phyloP scores from a whole-genome alignment of 1,140 invertebrate species.

The Drosophila melanica region DNA sequence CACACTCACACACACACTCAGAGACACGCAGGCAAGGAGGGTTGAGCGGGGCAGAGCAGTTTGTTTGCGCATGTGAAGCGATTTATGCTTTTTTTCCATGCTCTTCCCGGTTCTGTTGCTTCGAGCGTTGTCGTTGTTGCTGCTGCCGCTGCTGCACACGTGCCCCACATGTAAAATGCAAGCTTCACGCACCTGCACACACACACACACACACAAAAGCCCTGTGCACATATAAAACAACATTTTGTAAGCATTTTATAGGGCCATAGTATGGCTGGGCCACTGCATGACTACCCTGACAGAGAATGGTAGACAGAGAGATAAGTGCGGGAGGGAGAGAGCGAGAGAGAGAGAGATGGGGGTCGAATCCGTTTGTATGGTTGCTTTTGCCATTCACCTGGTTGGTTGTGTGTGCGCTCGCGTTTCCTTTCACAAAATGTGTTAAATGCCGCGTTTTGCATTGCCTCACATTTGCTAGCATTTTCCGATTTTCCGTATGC shows the following conservation, averaged over 20 bases:
- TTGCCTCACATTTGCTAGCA: slow-evolving; percentile 57
- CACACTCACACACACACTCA: slow-evolving; percentile 37
- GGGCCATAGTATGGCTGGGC: slow-evolving; percentile 54
- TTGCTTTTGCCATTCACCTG: slow-evolving; percentile 15
- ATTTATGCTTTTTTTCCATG: slow-evolving; percentile 65
- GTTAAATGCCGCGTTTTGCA: slow-evolving; percentile 82
- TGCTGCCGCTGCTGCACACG: slow-evolving; percentile 62
- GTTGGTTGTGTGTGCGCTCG: slow-evolving; percentile 6
- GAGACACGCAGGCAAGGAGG: not conserved
- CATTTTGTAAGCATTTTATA: slow-evolving; percentile 81
- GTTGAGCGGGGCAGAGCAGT: slow-evolving; percentile 30
- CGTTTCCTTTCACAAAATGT: slow-evolving; percentile 68
- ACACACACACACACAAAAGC: not conserved
- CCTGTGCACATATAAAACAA: slow-evolving; percentile 71
- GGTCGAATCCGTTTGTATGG: slow-evolving; percentile 21
- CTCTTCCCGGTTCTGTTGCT: slow-evolving; percentile 43
- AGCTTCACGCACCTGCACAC: slow-evolving; percentile 46
- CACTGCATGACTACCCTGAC: slow-evolving; percentile 37
- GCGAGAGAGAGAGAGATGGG: not conserved
- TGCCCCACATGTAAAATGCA: slow-evolving; percentile 77
- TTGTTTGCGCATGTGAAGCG: slow-evolving; percentile 73
- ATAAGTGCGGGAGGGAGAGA: not conserved
- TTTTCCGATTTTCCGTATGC: slow-evolving; percentile 45
- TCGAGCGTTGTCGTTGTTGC: slow-evolving; percentile 49
- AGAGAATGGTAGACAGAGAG: not conserved